Evolutionary conservation across 35 echinoderm and acorn worm genomes (phyloP), one percentile per base, ranked within the genome.

Genomic region (Heliocidaris tuberculata): DNA sequence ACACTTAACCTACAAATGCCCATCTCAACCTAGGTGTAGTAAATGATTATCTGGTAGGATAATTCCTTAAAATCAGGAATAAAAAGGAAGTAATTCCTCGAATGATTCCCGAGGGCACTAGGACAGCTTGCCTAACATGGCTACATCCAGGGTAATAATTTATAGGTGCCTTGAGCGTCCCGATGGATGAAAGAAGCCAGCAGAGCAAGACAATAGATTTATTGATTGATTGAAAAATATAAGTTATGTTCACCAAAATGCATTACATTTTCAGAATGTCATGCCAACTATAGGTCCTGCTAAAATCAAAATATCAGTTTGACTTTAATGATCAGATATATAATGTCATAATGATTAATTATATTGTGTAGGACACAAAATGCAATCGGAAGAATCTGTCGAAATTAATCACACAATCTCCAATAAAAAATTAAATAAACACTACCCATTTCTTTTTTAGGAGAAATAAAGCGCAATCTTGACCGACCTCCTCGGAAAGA

Each of bases 401-500:
- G 70, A 85, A 29, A 29, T 85, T 29, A 85, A 15, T 29, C 0
- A 19, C 86, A 88, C 47, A 88, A 29, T 48, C 31, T 88, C 86
- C 13, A 32, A 17, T 88, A 42, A 32, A 32, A 21, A 30, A 15
- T 10, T 4, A 13, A 42, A 87, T n/a, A 2, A 30, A 87, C 0
- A 30, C 0, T 11, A 15, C 1, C 9, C 10, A 35, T 88, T 9
- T 0, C 8, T 48, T 88, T 48, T 47, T 29, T 50, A 96, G 95
- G 95, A 27, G 86, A 90, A 29, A 94, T 96, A 60, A 92, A 52
- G 9, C 85, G 93, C 30, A 96, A 96, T 17, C 59, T 96, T 5
- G 48, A 48, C 30, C 27, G 85, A 5, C 85, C 95, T 5, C 95
- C 92, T 2, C 56, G 59, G 17, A 98, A 98, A 90, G 96, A 98